Evolutionary conservation across 2,113 vertebrate genomes (phyloP).

Genomic region (Engraulis encrasicolus): DNA sequence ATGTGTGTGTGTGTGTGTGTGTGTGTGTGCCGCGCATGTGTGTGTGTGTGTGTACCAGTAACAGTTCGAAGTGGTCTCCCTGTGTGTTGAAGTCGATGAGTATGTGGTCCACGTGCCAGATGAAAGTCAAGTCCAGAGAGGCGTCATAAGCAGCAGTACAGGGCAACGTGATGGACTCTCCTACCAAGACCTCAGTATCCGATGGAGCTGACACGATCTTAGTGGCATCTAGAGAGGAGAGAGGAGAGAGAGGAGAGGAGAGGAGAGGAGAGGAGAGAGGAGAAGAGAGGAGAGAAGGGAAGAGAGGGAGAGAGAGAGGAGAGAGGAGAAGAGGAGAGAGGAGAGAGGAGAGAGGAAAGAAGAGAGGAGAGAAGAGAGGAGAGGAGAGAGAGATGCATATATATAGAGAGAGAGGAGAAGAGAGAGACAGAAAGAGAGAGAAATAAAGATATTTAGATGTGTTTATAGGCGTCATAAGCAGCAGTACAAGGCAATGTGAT

Average conservation of each 20-base stretch:
- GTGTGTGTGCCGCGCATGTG: not conserved
- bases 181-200: conserved; percentile 85
- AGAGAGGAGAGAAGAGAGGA: too few species aligned
- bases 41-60: conserved; percentile 78
- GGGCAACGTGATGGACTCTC: conserved; percentile 85
- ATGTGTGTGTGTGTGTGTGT: too few species aligned
- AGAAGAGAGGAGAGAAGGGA: too few species aligned
- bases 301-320: too few species aligned
- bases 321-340: too few species aligned
- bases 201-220: conserved; percentile 83
- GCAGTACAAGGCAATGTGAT: conserved; percentile 88
- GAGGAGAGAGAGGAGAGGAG: not conserved
- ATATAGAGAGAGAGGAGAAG: too few species aligned
- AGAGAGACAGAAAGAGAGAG: too few species aligned
- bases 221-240: conserved; percentile 84
- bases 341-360: conserved; percentile 12
- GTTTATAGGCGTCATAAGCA: conserved; percentile 86
- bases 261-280: too few species aligned
- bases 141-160: conserved; percentile 92
- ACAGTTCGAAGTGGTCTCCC: conserved; percentile 84
- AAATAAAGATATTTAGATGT: too few species aligned
- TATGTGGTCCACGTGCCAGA: conserved; percentile 92
- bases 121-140: conserved; percentile 89
- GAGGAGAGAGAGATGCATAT: too few species aligned
- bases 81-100: conserved; percentile 89